phyloP scores from a whole-genome alignment of 2,113 vertebrate species.

The Cavia aperea region DNA sequence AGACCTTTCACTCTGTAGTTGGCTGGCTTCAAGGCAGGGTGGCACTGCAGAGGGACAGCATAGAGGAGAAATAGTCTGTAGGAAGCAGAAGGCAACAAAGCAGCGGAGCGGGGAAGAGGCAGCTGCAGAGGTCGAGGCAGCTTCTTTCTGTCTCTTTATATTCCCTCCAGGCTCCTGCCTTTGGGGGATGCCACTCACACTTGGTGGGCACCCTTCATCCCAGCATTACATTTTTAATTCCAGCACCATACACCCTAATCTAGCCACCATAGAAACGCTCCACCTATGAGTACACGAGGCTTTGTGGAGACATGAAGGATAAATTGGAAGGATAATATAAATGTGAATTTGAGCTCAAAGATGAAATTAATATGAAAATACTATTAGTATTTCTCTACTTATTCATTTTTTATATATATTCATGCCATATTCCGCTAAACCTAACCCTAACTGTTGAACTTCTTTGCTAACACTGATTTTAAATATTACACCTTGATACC shows the following conservation, averaged over 20 bases:
- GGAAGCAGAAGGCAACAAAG: neutral
- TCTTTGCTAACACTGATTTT: constrained; percentile 25
- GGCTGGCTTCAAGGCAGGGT: neutral
- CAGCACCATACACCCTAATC: neutral
- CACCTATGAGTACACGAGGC: neutral
- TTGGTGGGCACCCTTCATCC: neutral
- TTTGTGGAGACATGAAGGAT: neutral
- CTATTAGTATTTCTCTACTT: constrained; percentile 21
- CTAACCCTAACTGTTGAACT: constrained; percentile 30
- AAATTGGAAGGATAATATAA: constrained; percentile 20
- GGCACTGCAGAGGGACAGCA: neutral
- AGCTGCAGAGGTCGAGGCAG: neutral
- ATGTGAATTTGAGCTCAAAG: constrained; percentile 22
- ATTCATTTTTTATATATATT: neutral
- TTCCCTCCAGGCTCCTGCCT: neutral
- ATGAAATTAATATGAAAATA: constrained; percentile 7
- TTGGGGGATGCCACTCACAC: neutral
- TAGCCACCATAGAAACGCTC: neutral
- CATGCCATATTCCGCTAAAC: neutral
- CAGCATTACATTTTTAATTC: neutral
- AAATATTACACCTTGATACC: constrained; percentile 16
- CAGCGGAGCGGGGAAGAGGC: neutral
- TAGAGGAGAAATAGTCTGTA: neutral
- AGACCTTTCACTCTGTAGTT: neutral
- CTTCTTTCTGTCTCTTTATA: neutral